These are phyloP conservation scores for Galerucella pusilla DNA, from an alignment of 2,888 invertebrate genomes.

Conservation along the genomic window DNA sequence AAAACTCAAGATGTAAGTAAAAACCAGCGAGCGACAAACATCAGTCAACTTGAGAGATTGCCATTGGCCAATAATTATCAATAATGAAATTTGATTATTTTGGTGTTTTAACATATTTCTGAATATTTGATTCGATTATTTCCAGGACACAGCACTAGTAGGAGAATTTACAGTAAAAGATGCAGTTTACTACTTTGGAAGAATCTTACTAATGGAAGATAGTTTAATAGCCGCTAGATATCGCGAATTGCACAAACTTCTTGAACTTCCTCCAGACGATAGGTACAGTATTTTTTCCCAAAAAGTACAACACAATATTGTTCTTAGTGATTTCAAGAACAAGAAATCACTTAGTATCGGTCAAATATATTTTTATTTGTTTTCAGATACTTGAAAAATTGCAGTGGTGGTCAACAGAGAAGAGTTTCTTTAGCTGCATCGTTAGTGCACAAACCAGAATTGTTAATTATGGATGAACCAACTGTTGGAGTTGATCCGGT, in stretches of 20 bases:
- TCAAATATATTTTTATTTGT: not conserved
- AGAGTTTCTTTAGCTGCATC: constrained; percentile 91
- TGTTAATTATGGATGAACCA: constrained; percentile 91
- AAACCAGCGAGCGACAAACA: no score
- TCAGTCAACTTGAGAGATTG: no score
- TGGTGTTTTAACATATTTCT: not conserved
- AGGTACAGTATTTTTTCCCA: constrained; percentile 58
- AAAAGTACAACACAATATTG: not conserved
- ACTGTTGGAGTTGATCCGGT: constrained; percentile 88
- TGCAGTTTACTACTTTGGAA: constrained; percentile 88
- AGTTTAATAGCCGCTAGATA: constrained; percentile 73
- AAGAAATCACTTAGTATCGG: not conserved
- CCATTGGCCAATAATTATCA: no score
- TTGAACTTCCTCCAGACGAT: constrained; percentile 80
- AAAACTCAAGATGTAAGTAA: no score
- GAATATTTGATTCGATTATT: not conserved
- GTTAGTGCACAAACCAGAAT: constrained; percentile 87
- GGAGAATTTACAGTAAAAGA: constrained; percentile 85
- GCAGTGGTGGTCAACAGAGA: constrained; percentile 92
- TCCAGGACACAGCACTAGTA: constrained; percentile 81
- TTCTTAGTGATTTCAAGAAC: not conserved
- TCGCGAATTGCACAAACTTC: constrained; percentile 74
- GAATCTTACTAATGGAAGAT: constrained; percentile 82
- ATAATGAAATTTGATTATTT: no score
- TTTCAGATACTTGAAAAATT: constrained; percentile 70